Percentiles rank a stretch among this genome's conserved stretches.
These are phyloP conservation scores for Spodoptera littoralis DNA, from an alignment of 2,888 invertebrate species.

Conservation along the genomic window DNA sequence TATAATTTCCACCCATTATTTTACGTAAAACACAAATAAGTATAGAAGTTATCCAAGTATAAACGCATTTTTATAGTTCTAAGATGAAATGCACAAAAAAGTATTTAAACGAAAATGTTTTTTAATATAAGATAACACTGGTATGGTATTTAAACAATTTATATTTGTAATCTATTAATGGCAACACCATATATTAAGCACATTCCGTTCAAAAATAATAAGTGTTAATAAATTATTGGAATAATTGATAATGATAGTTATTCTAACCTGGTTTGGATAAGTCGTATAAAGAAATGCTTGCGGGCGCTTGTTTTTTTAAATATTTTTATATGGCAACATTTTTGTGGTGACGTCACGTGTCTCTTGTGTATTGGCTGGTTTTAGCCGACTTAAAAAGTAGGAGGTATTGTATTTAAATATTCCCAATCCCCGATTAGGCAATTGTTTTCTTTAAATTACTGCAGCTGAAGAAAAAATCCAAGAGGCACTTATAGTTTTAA, in stretches of 20 bases:
- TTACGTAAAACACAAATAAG: too few relatives aligned
- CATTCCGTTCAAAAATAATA: slow-evolving; percentile 84
- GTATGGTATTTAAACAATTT: slow-evolving; percentile 66
- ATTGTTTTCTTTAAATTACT: too few relatives aligned
- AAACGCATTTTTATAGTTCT: slow-evolving; percentile 72
- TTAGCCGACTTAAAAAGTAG: slow-evolving; percentile 9
- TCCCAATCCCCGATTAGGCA: too few relatives aligned
- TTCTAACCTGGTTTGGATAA: slow-evolving; percentile 63
- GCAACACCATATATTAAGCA: slow-evolving; percentile 80
- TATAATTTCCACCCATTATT: slow-evolving; percentile 21
- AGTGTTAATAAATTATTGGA: slow-evolving; percentile 72
- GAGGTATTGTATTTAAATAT: not conserved
- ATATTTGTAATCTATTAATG: slow-evolving; percentile 74
- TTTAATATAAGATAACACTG: slow-evolving; percentile 75
- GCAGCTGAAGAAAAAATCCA: too few relatives aligned
- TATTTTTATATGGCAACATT: slow-evolving; percentile 42
- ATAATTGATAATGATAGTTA: slow-evolving; percentile 67
- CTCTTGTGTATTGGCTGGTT: slow-evolving; percentile 31
- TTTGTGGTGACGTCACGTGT: slow-evolving; percentile 32
- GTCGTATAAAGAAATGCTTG: slow-evolving; percentile 61
- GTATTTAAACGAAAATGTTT: slow-evolving; percentile 75
- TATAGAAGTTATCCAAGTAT: slow-evolving; percentile 69
- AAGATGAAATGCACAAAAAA: slow-evolving; percentile 83
- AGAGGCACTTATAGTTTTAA: too few relatives aligned
- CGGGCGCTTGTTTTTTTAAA: slow-evolving; percentile 48